phyloP scores from a whole-genome alignment of 2,888 invertebrate genomes.

The Chloroclystis v-ata region DNA sequence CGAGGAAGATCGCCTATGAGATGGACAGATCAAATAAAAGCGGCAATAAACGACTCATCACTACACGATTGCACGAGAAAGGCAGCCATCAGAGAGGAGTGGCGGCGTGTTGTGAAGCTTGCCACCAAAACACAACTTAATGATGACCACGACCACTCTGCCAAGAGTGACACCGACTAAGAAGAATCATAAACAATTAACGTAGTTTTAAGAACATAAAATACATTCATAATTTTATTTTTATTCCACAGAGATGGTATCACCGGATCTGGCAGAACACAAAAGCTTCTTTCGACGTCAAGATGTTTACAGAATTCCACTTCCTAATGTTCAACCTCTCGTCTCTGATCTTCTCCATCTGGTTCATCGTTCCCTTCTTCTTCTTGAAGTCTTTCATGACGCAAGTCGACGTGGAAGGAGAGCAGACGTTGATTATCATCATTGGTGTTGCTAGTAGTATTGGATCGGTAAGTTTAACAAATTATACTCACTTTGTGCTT shows the following conservation, averaged over 20 bases:
- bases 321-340: conserved; percentile 90
- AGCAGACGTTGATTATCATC: conserved; percentile 87
- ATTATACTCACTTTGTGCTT: neutral
- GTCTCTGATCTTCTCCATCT: conserved; percentile 91
- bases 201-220: too few relatives aligned
- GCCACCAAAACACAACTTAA: too few relatives aligned
- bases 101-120: too few relatives aligned
- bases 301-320: conserved; percentile 87
- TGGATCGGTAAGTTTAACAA: conserved; percentile 83
- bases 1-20: too few relatives aligned
- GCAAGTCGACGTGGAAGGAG: conserved; percentile 81
- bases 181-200: too few relatives aligned
- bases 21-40: too few relatives aligned
- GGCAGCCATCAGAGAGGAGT: too few relatives aligned
- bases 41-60: too few relatives aligned
- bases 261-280: conserved; percentile 81
- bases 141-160: too few relatives aligned
- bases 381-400: conserved; percentile 82
- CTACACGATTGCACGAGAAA: too few relatives aligned
- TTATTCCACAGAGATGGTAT: conserved; percentile 82
- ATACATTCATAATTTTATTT: too few relatives aligned
- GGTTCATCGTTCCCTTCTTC: conserved; percentile 97
- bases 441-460: conserved; percentile 93
- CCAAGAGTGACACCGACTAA: too few relatives aligned
- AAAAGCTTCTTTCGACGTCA: conserved; percentile 86